Percentiles rank a stretch among this genome's conserved stretches.
These are phyloP conservation scores for Dolomedes plantarius DNA, from an alignment of 2,888 invertebrate genomes.

Conservation along the genomic window DNA sequence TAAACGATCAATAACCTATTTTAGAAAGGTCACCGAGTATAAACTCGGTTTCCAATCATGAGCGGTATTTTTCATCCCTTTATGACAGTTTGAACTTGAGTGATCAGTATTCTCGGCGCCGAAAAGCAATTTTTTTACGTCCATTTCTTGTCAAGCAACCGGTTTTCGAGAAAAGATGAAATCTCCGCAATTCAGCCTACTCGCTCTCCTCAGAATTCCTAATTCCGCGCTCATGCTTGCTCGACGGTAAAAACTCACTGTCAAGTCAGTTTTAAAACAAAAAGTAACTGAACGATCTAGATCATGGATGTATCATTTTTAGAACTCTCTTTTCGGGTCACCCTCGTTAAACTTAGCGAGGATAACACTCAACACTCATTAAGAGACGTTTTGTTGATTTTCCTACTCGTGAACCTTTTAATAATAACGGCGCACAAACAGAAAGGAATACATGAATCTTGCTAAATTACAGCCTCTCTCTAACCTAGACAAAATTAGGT, in stretches of 20 bases:
- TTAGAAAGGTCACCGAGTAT: background rate
- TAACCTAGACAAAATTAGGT: no score
- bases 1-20: no score
- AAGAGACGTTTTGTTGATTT: no score
- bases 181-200: background rate
- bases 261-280: background rate
- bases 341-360: no score
- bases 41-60: background rate
- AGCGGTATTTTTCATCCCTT: background rate
- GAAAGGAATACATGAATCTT: no score
- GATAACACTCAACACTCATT: no score
- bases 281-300: background rate
- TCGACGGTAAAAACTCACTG: background rate
- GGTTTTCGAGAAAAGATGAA: background rate
- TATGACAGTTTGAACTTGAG: background rate
- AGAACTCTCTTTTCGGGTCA: background rate
- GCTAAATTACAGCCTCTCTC: no score
- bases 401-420: no score
- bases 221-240: background rate
- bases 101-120: constrained; percentile 9
- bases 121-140: background rate
- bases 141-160: background rate
- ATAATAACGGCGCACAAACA: no score
- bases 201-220: background rate
- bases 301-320: background rate